Percentiles rank a stretch among this genome's conserved stretches.
These are phyloP conservation scores for Bembecia ichneumoniformis DNA, from an alignment of 2,888 invertebrate genomes.

Conservation along the genomic window DNA sequence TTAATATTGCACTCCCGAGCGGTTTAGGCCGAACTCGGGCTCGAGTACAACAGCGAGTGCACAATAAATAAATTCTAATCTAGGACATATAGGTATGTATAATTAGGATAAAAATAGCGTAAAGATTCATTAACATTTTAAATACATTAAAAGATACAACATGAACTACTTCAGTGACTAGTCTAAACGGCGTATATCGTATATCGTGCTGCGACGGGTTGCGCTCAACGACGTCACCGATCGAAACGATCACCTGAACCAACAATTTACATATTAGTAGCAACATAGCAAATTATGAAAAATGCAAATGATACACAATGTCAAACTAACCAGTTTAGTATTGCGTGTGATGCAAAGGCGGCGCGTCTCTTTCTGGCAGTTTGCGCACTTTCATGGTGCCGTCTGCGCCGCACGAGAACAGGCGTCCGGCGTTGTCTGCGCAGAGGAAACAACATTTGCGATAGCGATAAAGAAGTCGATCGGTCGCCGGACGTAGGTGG, in stretches of 20 bases:
- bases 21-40: conserved; percentile 21
- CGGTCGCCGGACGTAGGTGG: too few relatives aligned
- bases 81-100: conserved; percentile 41
- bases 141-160: conserved; percentile 63
- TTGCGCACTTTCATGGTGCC: conserved; percentile 98
- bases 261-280: too few relatives aligned
- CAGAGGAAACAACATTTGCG: background rate
- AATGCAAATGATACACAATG: too few relatives aligned
- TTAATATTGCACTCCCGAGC: conserved; percentile 39
- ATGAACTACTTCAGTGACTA: conserved; percentile 69
- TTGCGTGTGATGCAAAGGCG: conserved; percentile 43
- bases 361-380: conserved; percentile 82
- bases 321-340: conserved; percentile 21
- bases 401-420: conserved; percentile 99
- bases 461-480: too few relatives aligned
- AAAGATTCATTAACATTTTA: conserved; percentile 64
- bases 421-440: conserved; percentile 84
- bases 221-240: background rate
- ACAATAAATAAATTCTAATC: conserved; percentile 53
- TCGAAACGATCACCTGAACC: too few relatives aligned
- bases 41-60: conserved; percentile 31
- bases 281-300: too few relatives aligned
- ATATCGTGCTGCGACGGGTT: conserved; percentile 33
- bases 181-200: conserved; percentile 58
- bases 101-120: conserved; percentile 51